Base-by-base conservation (phyloP, 2,113 vertebrate genomes). In the Triplophysa tibetana region DNA sequence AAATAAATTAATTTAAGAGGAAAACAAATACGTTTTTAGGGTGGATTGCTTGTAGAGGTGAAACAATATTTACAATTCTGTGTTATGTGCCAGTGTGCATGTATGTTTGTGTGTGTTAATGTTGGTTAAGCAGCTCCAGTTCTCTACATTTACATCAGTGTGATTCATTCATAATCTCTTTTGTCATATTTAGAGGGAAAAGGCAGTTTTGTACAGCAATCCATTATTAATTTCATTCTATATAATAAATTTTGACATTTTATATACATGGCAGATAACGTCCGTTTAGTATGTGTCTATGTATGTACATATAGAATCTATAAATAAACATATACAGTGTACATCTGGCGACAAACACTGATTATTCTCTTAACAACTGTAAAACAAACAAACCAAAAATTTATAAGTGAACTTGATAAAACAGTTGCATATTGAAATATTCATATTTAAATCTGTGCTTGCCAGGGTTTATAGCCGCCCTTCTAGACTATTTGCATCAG, bases 181-280 rank as follows among this genome's bases (percentile, higher is more conserved):
- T 70, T 77, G 52, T 86, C 81, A 84, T 66, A 75, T 85, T 72
- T 89, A 61, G 80, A 89, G 89, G 88, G 83, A 88, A 89, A 90
- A 90, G 89, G 89, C 89, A 90, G 88, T 88, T 89, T 85, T 87
- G 85, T 87, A 84, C 78, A 87, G 76, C 82, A 82, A 54, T 50
- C 21, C 33, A 50, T 26, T 11, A 62, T 80, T 88, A 52, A 86
- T 82, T 88, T 84, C 73, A 83, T 80, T 82, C 81, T 50, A 70
- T 72, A 77, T 81, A 7, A 52, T 52, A 81, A 76, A 81, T 77
- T 70, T 70, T 48, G 80, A 79, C 89, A 90, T 90, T 72, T 89
- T 79, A 78, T 78, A 74, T 82, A 91, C 88, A 92, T 70, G 77
- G 64, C 54, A 75, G 78, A 85, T 83, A 77, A 64, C 77, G 43